Evolutionary conservation across 2,797 vertebrate species (phyloP), one percentile per base, ranked within the genome.

Genomic region (Chelon auratus): DNA sequence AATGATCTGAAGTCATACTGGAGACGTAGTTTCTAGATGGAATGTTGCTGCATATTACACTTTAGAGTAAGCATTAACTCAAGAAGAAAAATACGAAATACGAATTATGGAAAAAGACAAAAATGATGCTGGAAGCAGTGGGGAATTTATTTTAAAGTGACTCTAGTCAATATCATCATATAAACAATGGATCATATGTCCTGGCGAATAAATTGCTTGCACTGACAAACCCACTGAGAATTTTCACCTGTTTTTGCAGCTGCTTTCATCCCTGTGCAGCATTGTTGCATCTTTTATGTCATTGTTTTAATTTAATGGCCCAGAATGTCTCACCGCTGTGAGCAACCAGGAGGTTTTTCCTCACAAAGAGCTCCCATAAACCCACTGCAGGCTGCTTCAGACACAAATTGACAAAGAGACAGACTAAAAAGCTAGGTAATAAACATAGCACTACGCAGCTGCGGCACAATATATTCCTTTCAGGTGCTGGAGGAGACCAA

Each of bases 271-370:
- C 62, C 52, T 40, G 39, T 50, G 43, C 37, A 56, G 17, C 15
- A 11, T 18, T 75, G 72, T 60, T 62, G 24, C 51, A 39, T 69
- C 56, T 80, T 62, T 47, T 45, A 73, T 9, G 17, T 51, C 42
- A 60, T 20, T 57, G 55, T 56, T 75, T 81, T 50, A 43, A 18
- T 57, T 81, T 75, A 56, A 62, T 54, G 39, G 40, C 10, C 11
- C 13, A n/a, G 30, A 33, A 33, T 33, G 24, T 57, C 45, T 53
- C 51, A 9, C 20, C 13, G 5, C 26, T 43, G 50, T 40, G 26
- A n/a, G 66, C 57, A 43, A 15, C 56, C 12, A 60, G 9, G 37
- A 77, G 15, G 18, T 63, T 57, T 45, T 45, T 56, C 59, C 47
- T 56, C 10, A 43, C 4, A 40, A 55, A 22, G 10, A 30, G 11